Conservation (phyloP, 2,797 vertebrate genomes). For the Ctenopoma kingsleyae region DNA sequence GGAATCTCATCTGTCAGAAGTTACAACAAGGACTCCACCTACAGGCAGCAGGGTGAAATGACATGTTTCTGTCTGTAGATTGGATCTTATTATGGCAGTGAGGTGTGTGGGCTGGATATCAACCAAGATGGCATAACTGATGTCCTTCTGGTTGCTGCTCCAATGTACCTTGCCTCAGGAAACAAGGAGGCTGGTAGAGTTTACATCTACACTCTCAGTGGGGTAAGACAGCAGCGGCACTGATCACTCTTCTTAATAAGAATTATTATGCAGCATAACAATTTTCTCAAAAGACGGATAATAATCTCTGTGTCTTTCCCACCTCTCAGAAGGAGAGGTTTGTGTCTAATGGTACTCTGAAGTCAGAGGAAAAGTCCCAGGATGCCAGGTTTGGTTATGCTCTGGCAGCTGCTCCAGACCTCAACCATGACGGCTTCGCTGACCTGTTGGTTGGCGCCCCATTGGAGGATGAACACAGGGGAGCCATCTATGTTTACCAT, state of each 20-base stretch:
- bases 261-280: neutral
- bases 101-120: constrained; percentile 91
- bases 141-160: constrained; percentile 92
- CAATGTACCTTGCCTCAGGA: constrained; percentile 92
- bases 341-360: constrained; percentile 86
- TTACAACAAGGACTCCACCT: constrained; percentile 56
- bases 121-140: constrained; percentile 92
- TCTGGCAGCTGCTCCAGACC: constrained; percentile 87
- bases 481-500: constrained; percentile 93
- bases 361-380: constrained; percentile 85
- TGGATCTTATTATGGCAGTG: constrained; percentile 96
- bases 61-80: constrained; percentile 83
- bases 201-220: constrained; percentile 89
- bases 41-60: constrained; percentile 39
- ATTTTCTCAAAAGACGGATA: neutral
- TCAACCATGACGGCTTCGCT: constrained; percentile 90
- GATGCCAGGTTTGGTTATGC: constrained; percentile 93
- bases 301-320: neutral
- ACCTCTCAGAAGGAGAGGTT: constrained; percentile 81
- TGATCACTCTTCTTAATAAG: neutral
- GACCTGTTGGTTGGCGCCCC: constrained; percentile 93
- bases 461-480: constrained; percentile 92
- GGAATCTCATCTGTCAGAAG: neutral
- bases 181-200: constrained; percentile 92
- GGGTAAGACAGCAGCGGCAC: constrained; percentile 66